These are phyloP conservation scores for Cheirogaleus medius DNA, from an alignment of 2,113 vertebrate species.

Conservation along the genomic window DNA sequence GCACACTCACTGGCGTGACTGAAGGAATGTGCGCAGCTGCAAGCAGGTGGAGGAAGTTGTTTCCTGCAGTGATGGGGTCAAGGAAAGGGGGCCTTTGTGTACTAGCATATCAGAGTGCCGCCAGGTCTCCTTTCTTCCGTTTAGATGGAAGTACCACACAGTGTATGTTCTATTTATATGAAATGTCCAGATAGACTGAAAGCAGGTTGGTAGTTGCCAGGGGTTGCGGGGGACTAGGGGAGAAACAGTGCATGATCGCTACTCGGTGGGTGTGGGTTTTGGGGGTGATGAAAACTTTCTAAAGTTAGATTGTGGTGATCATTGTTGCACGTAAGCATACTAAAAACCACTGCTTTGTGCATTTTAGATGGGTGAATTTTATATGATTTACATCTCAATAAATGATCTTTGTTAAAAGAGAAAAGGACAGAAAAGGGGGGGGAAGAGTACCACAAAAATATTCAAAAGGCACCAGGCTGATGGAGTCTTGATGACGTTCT, in stretches of 20 bases:
- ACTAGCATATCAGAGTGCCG: not conserved
- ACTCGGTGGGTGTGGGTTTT: not conserved
- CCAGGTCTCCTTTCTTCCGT: not conserved
- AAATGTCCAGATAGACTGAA: not conserved
- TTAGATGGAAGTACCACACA: not conserved
- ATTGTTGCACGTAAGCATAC: not conserved
- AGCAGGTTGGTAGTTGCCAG: not conserved
- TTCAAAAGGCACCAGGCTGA: not conserved
- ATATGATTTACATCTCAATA: not conserved
- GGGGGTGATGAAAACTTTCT: not conserved
- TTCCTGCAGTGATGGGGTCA: not conserved
- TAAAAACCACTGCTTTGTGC: not conserved
- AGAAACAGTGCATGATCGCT: not conserved
- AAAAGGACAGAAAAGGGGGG: not conserved
- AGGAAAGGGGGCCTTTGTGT: not conserved
- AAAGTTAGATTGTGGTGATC: not conserved
- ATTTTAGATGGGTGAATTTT: not conserved
- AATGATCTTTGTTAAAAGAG: not conserved
- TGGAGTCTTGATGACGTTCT: not conserved
- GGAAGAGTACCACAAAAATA: not conserved
- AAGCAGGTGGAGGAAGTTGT: not conserved
- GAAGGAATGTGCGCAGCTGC: not conserved
- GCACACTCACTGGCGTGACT: not conserved
- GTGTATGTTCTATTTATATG: not conserved
- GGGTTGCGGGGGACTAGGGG: fast-evolving